phyloP scores from a whole-genome alignment of 92 coral and sea anemone species.

The Umimayanthus chanpuru region DNA sequence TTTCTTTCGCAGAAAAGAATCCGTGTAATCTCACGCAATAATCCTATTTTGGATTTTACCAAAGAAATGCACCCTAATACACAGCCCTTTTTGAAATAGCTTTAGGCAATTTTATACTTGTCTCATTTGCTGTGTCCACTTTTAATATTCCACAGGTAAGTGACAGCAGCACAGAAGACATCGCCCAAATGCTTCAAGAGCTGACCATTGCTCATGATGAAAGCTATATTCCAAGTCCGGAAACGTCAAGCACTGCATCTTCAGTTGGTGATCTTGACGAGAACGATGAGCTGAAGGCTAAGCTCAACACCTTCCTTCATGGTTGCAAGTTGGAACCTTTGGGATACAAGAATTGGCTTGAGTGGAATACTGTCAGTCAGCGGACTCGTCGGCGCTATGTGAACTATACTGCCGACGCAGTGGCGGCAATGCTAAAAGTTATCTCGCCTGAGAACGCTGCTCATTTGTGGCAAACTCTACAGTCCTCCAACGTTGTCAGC shows the following conservation, averaged over 20 bases:
- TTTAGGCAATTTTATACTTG: too few species aligned
- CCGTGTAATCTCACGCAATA: too few species aligned
- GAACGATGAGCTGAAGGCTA: conserved; percentile 1
- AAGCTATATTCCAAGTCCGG: conserved; percentile 13
- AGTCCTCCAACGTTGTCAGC: conserved; percentile 31
- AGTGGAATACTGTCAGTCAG: conserved; percentile 51
- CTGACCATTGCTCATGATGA: too few species aligned
- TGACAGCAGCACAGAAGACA: background rate
- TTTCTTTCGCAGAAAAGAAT: too few species aligned
- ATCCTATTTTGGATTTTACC: too few species aligned
- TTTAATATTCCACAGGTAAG: background rate
- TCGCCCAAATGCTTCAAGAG: too few species aligned
- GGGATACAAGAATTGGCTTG: conserved; percentile 35
- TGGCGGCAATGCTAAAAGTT: conserved; percentile 13
- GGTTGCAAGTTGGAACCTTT: background rate
- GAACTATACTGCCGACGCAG: conserved; percentile 19
- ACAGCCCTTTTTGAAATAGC: too few species aligned
- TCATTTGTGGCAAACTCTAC: conserved; percentile 14
- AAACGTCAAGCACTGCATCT: conserved; percentile 17
- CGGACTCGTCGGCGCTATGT: conserved; percentile 34
- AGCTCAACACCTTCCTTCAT: background rate
- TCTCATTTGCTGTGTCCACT: background rate
- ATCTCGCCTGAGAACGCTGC: conserved; percentile 19
- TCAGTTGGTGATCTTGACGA: conserved; percentile 13
- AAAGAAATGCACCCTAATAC: too few species aligned